Evolutionary conservation across 1,140 invertebrate species (phyloP).

Genomic region (Danaus plexippus): DNA sequence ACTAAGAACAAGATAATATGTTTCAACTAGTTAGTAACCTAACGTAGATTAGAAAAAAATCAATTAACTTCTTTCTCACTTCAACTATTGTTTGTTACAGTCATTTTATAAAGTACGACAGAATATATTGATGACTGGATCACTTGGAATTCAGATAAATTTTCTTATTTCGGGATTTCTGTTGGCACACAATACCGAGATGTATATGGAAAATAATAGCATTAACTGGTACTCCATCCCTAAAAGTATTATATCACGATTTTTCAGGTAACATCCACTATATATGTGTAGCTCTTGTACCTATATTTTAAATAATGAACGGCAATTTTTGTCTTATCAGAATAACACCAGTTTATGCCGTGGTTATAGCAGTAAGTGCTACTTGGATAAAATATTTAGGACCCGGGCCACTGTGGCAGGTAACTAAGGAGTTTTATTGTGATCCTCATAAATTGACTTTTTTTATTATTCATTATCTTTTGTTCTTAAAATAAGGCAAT

Average conservation of each 20-base stretch:
- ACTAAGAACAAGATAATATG: too few species aligned
- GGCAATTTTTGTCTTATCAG: too few species aligned
- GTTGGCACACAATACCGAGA: conserved; percentile 45
- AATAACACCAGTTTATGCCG: too few species aligned
- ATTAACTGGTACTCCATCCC: conserved; percentile 14
- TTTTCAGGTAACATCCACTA: conserved; percentile 32
- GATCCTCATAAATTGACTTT: too few species aligned
- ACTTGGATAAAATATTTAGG: too few species aligned
- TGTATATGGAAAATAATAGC: conserved; percentile 16
- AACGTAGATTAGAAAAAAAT: neutral
- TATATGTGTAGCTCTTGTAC: too few species aligned
- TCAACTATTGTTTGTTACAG: conserved; percentile 1
- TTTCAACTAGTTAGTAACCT: neutral
- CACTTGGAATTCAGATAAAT: conserved; percentile 49
- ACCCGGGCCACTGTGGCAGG: too few species aligned
- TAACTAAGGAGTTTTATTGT: too few species aligned
- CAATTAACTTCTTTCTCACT: neutral
- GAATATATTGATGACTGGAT: neutral
- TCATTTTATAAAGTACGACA: neutral
- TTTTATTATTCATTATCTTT: too few species aligned
- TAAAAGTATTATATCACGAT: conserved; percentile 39
- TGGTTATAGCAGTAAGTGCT: too few species aligned
- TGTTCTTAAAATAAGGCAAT: too few species aligned
- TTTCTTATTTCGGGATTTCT: conserved; percentile 60
- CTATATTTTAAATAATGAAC: too few species aligned